Percentiles rank a stretch among this genome's conserved stretches.
These are phyloP conservation scores for Aelia acuminata DNA, from an alignment of 2,888 invertebrate genomes.

Conservation along the genomic window DNA sequence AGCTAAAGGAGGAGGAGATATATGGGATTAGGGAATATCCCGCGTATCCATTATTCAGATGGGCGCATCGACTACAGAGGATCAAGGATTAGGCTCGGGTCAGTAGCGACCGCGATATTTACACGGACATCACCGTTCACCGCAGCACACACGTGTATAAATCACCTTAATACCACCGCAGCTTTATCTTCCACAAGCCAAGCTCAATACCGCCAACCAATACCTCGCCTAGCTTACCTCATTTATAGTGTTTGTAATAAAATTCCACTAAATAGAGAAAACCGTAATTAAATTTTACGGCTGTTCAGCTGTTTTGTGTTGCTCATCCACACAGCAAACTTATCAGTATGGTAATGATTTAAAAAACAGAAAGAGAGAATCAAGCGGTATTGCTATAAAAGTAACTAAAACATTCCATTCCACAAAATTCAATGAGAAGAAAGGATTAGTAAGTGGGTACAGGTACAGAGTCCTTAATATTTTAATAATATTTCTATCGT, in stretches of 20 bases:
- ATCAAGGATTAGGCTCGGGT: conserved; percentile 12
- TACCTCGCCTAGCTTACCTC: background rate
- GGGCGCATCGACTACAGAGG: background rate
- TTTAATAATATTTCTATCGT: too few species aligned
- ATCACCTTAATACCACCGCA: conserved; percentile 19
- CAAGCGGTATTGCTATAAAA: too few species aligned
- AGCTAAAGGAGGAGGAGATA: background rate
- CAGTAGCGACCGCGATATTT: conserved; percentile 44
- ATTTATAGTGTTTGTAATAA: background rate
- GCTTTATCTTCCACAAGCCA: background rate
- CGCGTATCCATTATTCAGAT: conserved; percentile 25
- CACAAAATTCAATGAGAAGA: too few species aligned
- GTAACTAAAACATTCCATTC: too few species aligned
- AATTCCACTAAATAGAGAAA: background rate
- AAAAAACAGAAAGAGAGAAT: too few species aligned
- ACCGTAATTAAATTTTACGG: too few species aligned
- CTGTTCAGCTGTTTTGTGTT: too few species aligned
- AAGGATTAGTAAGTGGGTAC: too few species aligned
- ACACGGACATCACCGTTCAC: conserved; percentile 25
- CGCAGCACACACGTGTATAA: conserved; percentile 23
- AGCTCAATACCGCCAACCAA: background rate
- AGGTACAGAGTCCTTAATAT: too few species aligned
- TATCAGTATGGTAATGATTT: too few species aligned
- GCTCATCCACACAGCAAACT: too few species aligned
- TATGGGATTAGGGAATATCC: conserved; percentile 16